Conservation (phyloP, 2,888 invertebrate genomes). For the Cataglyphis livida region DNA sequence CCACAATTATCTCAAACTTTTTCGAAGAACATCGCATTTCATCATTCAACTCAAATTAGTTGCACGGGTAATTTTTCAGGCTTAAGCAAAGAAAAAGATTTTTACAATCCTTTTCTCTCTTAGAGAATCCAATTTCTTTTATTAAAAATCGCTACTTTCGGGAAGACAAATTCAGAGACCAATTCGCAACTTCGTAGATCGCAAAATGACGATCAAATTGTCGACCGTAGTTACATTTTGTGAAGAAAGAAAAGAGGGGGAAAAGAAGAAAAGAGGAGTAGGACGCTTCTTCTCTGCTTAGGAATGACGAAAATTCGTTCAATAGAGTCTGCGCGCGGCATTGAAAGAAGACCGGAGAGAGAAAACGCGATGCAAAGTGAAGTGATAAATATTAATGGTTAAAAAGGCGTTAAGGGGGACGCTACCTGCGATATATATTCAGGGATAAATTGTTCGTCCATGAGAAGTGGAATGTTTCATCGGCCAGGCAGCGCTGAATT, state of each 20-base stretch:
- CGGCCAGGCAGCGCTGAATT: neutral
- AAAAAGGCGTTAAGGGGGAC: neutral
- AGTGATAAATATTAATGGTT: slow-evolving; percentile 11
- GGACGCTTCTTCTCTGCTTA: neutral
- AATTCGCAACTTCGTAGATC: neutral
- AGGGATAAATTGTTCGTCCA: neutral
- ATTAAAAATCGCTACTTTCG: neutral
- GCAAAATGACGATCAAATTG: neutral
- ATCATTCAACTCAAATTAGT: no score
- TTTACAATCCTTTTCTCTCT: no score
- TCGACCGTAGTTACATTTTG: neutral
- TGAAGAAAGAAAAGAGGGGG: neutral
- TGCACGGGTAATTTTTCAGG: no score
- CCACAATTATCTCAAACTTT: no score
- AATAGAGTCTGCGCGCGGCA: neutral
- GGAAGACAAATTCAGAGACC: neutral
- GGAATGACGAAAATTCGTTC: neutral
- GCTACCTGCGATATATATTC: neutral
- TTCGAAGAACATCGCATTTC: no score
- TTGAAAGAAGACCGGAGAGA: neutral
- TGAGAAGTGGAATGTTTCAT: neutral
- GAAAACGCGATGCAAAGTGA: neutral
- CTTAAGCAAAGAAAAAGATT: no score
- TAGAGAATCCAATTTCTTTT: neutral
- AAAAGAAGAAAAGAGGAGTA: neutral